These are phyloP conservation scores for Hydrozoanthus gracilis DNA, from an alignment of 92 coral and sea anemone genomes.

Conservation along the genomic window DNA sequence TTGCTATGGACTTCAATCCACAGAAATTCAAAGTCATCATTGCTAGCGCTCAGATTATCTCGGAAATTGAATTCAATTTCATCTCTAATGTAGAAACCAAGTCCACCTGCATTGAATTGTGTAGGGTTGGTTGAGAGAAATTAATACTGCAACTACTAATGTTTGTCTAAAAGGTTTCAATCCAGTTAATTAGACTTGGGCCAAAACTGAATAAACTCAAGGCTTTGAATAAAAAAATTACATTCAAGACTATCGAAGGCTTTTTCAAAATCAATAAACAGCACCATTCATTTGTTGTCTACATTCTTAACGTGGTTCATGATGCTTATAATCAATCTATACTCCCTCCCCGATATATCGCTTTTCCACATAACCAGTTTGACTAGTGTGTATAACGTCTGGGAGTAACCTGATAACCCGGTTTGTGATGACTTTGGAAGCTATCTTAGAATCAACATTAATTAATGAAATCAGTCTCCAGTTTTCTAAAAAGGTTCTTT, in stretches of 20 bases:
- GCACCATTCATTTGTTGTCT: slow-evolving; percentile 2
- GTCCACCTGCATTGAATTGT: too few relatives aligned
- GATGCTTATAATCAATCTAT: slow-evolving; percentile 26
- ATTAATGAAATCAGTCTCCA: neutral
- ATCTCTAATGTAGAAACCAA: too few relatives aligned
- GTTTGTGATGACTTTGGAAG: too few relatives aligned
- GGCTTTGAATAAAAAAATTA: slow-evolving; percentile 21
- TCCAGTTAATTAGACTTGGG: slow-evolving; percentile 22
- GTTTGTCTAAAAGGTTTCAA: slow-evolving; percentile 35
- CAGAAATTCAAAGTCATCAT: too few relatives aligned
- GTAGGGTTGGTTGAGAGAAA: too few relatives aligned
- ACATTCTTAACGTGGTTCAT: slow-evolving; percentile 4
- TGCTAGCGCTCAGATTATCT: too few relatives aligned
- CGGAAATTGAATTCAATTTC: too few relatives aligned
- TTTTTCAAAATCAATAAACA: slow-evolving; percentile 27
- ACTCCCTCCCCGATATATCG: neutral
- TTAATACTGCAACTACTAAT: slow-evolving; percentile 21
- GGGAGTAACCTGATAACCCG: too few relatives aligned
- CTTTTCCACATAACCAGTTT: slow-evolving; percentile 15
- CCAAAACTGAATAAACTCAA: slow-evolving; percentile 31
- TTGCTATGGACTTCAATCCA: too few relatives aligned
- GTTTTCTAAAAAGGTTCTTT: slow-evolving; percentile 41
- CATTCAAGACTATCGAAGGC: slow-evolving; percentile 31
- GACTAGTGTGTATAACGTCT: too few relatives aligned
- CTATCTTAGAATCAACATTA: too few relatives aligned